Evolutionary conservation across 2,888 invertebrate genomes (phyloP).

Genomic region (Rotaria macrura): DNA sequence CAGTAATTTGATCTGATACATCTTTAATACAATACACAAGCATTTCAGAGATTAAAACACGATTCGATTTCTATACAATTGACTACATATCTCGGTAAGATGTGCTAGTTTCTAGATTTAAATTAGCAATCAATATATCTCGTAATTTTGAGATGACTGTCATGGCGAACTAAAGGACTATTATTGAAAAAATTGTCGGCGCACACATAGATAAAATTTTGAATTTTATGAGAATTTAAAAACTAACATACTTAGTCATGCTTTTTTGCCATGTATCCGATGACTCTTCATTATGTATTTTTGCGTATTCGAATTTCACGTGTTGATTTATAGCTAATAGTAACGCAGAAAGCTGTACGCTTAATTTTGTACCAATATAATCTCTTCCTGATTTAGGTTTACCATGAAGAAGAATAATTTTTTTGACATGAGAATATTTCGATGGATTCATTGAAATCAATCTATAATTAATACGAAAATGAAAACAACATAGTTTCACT

Average conservation of each 20-base stretch:
- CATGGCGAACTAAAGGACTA: too few species aligned
- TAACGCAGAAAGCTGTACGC: background rate
- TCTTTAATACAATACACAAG: too few species aligned
- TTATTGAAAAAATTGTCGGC: too few species aligned
- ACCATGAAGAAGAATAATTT: background rate
- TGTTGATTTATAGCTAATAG: background rate
- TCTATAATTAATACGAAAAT: background rate
- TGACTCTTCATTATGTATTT: background rate
- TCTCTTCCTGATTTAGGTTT: background rate
- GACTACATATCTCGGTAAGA: too few species aligned
- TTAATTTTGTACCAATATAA: background rate
- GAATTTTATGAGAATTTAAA: background rate
- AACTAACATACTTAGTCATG: background rate
- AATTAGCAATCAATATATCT: too few species aligned
- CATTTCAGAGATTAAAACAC: too few species aligned
- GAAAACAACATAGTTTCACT: background rate
- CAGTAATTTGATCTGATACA: too few species aligned
- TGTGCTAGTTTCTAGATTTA: too few species aligned
- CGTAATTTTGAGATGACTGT: too few species aligned
- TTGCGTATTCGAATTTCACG: background rate
- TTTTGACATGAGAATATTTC: background rate
- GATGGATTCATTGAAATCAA: background rate
- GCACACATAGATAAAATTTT: too few species aligned
- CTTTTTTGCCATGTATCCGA: background rate
- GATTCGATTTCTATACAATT: too few species aligned